Conservation (phyloP, 2,888 invertebrate genomes). For the Hyposoter dolosus region DNA sequence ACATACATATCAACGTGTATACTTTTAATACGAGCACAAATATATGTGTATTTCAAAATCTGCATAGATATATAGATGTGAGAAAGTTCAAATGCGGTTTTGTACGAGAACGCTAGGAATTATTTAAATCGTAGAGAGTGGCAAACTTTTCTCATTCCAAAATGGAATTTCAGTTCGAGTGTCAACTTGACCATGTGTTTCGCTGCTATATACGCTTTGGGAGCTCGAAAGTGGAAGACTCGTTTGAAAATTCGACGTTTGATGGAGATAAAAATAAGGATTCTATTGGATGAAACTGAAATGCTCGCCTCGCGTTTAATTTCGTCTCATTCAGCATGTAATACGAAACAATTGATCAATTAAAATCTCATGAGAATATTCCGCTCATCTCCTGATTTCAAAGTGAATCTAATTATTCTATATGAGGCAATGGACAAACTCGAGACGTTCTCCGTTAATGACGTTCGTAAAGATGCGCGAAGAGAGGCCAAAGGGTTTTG, state of each 20-base stretch:
- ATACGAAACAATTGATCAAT: background rate
- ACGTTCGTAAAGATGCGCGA: background rate
- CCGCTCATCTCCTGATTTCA: background rate
- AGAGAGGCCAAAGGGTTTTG: background rate
- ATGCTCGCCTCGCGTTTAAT: background rate
- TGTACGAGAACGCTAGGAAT: slow-evolving; percentile 40
- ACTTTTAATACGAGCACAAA: background rate
- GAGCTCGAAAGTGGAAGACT: slow-evolving; percentile 6
- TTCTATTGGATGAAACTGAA: background rate
- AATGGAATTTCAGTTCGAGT: slow-evolving; percentile 43
- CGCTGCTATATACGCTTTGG: background rate
- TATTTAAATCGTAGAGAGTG: slow-evolving; percentile 55
- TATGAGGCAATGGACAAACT: background rate
- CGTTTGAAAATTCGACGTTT: background rate
- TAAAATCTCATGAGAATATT: background rate
- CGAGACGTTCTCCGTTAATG: background rate
- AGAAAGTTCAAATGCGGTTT: slow-evolving; percentile 41
- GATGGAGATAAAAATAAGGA: background rate
- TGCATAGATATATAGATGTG: slow-evolving; percentile 18
- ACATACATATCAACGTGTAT: slow-evolving; percentile 3
- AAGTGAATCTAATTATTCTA: background rate
- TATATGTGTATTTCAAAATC: background rate
- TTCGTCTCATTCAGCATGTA: background rate
- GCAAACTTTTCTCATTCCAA: slow-evolving; percentile 57
- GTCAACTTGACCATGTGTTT: slow-evolving; percentile 29